Evolutionary conservation across 2,888 invertebrate species (phyloP).

Genomic region (Linnaemya vulpina): DNA sequence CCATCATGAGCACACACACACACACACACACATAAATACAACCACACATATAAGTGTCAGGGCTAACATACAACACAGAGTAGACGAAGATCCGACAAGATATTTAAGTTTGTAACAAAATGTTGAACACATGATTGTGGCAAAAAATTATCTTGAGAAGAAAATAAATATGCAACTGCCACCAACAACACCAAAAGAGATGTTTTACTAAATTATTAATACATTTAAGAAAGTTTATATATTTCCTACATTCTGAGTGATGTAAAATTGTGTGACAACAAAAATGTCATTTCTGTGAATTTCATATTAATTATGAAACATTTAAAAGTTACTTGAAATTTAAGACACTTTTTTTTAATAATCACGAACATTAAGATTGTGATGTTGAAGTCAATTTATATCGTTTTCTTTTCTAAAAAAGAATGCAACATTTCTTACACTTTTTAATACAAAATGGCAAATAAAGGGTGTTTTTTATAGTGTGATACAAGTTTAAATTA

Average conservation of each 20-base stretch:
- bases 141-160: background rate
- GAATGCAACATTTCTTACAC: no score
- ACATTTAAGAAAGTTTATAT: background rate
- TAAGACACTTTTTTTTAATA: background rate
- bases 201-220: background rate
- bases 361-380: background rate
- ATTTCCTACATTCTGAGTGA: background rate
- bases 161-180: background rate
- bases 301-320: background rate
- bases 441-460: no score
- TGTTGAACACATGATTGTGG: slow-evolving; percentile 3
- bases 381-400: background rate
- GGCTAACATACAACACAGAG: slow-evolving; percentile 33
- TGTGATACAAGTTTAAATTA: no score
- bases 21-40: no score
- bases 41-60: slow-evolving; percentile 62
- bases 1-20: no score
- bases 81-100: slow-evolving; percentile 6
- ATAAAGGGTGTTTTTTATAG: no score
- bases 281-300: background rate
- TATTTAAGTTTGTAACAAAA: slow-evolving; percentile 3
- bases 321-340: background rate
- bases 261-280: background rate
- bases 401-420: no score
- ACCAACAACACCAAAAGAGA: background rate